Percentiles rank a stretch among this genome's conserved stretches.
Conservation (phyloP, 92 coral and sea anemone genomes). For the Phenganax marumi region DNA sequence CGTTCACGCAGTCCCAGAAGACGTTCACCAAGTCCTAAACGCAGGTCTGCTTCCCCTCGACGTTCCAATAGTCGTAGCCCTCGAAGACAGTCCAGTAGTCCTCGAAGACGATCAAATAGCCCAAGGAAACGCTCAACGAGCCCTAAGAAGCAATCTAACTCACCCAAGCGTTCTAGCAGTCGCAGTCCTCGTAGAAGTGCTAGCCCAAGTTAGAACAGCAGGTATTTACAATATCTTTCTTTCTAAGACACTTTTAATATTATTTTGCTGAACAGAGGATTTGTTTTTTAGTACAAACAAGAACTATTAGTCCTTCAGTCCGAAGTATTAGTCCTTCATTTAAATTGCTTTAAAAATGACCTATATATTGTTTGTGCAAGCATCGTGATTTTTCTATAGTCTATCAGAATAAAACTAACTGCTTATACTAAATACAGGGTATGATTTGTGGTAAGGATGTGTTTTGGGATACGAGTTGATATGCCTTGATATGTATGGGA, state of each 20-base stretch:
- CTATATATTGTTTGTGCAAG: too few species aligned
- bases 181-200: slow-evolving; percentile 7
- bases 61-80: background rate
- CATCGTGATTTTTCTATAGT: too few species aligned
- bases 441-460: slow-evolving; percentile 1
- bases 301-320: too few species aligned
- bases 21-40: background rate
- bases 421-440: background rate
- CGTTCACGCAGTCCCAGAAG: background rate
- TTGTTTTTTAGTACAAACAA: too few species aligned
- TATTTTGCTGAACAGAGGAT: background rate
- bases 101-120: background rate
- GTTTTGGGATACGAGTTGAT: background rate
- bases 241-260: background rate
- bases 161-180: background rate
- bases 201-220: slow-evolving; percentile 1
- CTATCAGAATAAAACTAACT: too few species aligned
- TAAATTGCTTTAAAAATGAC: too few species aligned
- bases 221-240: background rate
- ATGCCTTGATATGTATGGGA: too few species aligned
- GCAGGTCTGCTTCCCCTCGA: background rate
- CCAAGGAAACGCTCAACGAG: background rate
- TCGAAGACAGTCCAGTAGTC: background rate
- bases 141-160: background rate
- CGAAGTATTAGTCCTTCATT: too few species aligned